Conservation (phyloP, 2,888 invertebrate genomes). For the Cephus pygmeus region DNA sequence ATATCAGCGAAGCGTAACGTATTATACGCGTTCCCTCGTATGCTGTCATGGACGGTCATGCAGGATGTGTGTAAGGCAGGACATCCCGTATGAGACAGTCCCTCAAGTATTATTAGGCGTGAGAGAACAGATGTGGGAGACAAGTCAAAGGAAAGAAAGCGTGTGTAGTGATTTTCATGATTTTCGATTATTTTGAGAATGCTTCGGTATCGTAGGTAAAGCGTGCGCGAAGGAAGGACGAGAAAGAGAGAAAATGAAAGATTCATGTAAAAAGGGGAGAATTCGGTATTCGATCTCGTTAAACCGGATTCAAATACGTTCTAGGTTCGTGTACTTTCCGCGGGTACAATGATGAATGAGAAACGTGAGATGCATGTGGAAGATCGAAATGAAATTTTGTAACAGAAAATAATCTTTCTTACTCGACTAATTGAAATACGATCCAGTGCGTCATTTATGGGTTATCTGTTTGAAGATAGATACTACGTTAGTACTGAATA, state of each 20-base stretch:
- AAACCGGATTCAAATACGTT: slow-evolving; percentile 10
- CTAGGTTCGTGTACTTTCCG: slow-evolving; percentile 5
- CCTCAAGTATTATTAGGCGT: slow-evolving; percentile 5
- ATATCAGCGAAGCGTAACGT: slow-evolving; percentile 38
- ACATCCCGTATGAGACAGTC: slow-evolving; percentile 49
- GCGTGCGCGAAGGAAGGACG: neutral
- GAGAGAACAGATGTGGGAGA: neutral
- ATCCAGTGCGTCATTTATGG: neutral
- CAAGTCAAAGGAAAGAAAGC: neutral
- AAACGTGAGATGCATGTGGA: slow-evolving; percentile 4
- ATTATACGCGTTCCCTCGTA: slow-evolving; percentile 25
- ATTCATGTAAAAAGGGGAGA: neutral
- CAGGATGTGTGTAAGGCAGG: slow-evolving; percentile 50
- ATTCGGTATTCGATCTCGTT: slow-evolving; percentile 10
- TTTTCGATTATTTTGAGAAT: neutral
- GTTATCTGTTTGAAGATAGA: neutral
- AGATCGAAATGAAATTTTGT: neutral
- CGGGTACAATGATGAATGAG: slow-evolving; percentile 4
- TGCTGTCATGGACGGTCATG: slow-evolving; percentile 16
- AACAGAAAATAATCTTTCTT: neutral
- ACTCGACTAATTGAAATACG: neutral
- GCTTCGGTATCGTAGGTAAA: neutral
- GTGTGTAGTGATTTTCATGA: neutral
- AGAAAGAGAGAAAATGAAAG: neutral
- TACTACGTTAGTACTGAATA: neutral